Evolutionary conservation across 2,888 invertebrate genomes (phyloP), one percentile per base, ranked within the genome.

Genomic region (Lepidocyrtoides sp.): DNA sequence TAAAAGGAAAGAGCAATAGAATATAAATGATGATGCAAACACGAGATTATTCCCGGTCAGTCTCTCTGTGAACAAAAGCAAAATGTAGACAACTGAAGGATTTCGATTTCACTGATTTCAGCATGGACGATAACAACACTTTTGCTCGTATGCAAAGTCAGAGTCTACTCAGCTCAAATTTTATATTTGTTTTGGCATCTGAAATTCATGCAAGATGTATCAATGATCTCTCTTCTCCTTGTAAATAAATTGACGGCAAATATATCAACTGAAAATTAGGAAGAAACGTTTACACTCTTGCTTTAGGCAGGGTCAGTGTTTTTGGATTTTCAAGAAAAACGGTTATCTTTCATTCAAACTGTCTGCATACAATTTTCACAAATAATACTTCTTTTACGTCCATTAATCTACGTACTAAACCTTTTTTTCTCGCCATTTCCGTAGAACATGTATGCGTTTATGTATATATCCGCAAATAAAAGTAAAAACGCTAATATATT

Each of bases 291-390:
- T n/a, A 63, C 12, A 51, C 20, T 29, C 26, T 91, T 60, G 85
- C 84, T 79, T 66, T 91, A 82, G 81, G 87, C 91, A 63, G 91
- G 91, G 91, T 91, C 86, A 91, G 91, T 91, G 82, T 79, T 87
- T 81, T 81, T 32, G 12, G 36, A 36, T 57, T 54, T 41, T 81
- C n/a, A 79, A 57, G 17, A 60, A 81, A 54, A 57, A 44, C n/a
- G 81, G 29, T 17, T 51, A 29, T 51, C 51, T 23, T 36, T 81
- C 41, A 14, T 7, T 41, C 81, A 60, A 23, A 20, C 20, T 23
- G n/a, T 17, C 17, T 79, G 54, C 29, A 26, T 54, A 8, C 29
- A 32, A 72, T 54, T 54, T n/a, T 17, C 54, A 54, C 17, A 54
- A 17, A 12, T 60, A 26, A 23, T 10, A 57, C 20, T 57, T 36